These are phyloP conservation scores for Orchesella cincta DNA, from an alignment of 1,140 invertebrate species.

Conservation along the genomic window DNA sequence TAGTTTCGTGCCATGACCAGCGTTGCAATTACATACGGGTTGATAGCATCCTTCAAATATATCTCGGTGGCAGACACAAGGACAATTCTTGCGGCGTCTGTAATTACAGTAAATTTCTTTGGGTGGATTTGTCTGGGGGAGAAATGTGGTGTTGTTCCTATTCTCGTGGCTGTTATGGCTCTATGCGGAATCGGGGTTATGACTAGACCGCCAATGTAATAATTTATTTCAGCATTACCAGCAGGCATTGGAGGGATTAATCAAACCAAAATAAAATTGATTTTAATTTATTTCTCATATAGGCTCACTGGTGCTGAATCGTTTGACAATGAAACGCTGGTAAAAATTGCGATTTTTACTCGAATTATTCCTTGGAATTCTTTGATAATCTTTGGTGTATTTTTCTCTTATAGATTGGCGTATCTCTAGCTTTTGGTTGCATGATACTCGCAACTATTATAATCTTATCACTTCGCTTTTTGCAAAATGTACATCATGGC, in stretches of 20 bases:
- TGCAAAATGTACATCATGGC: constrained; percentile 24
- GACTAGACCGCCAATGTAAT: constrained; percentile 18
- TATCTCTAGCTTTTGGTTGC: background rate
- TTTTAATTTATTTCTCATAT: no score
- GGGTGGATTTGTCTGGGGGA: constrained; percentile 27
- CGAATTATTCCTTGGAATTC: background rate
- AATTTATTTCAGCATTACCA: no score
- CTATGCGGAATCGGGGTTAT: constrained; percentile 23
- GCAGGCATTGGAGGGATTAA: background rate
- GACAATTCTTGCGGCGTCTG: constrained; percentile 20
- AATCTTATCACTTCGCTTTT: background rate
- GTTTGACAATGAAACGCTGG: constrained; percentile 4
- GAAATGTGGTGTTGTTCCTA: constrained; percentile 10
- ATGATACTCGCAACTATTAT: constrained; percentile 18
- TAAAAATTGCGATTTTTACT: background rate
- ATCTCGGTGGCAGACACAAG: constrained; percentile 34
- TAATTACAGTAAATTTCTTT: constrained; percentile 22
- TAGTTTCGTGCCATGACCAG: constrained; percentile 38
- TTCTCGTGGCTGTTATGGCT: constrained; percentile 3
- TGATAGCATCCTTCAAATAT: constrained; percentile 32
- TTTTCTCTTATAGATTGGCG: constrained; percentile 9
- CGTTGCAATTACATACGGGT: constrained; percentile 28
- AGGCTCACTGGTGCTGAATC: constrained; percentile 1
- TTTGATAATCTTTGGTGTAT: background rate
- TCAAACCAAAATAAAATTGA: background rate